Base-by-base conservation (phyloP, 2,797 vertebrate species). In the Anguilla anguilla region DNA sequence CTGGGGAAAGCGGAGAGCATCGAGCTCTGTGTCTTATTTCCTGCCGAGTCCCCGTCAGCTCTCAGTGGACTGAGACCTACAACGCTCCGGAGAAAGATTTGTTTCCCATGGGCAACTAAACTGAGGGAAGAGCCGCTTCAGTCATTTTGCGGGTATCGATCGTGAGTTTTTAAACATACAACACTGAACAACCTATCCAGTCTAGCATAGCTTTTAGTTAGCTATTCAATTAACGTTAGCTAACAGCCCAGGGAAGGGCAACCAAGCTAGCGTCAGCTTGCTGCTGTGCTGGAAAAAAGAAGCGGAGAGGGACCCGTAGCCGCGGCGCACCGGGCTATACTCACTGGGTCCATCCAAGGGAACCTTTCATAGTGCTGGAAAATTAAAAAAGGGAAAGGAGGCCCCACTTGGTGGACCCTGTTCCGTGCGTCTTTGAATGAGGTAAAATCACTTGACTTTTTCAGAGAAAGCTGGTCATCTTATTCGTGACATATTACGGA, bases 11-110 rank as follows among this genome's bases (percentile, higher is more conserved):
- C 87, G 53, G 69, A 17, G 81, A 87, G 81, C 31, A 39, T 79
- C 77, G 53, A 88, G 74, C 25, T n/a, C 61, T 43, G 46, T 88
- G 88, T 88, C 88, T 83, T 67, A 69, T 88, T 88, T 88, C 35
- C 88, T 86, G 85, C 79, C 85, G 85, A 85, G 9, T 86, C n/a
- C 79, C 69, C 81, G 85, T 86, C 85, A 82, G 64, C 57, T 88
- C 51, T 89, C 69, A 46, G 86, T 55, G 85, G 81, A 89, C 64
- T 25, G 39, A 25, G 81, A 74, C 43, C 61, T 49, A 49, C 59
- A 49, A 39, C 51, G 53, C 2, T 79, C 69, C 51, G 61, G 53
- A 25, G 85, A n/a, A 51, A 17, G n/a, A 15, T 55, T 86, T 64
- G 17, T 59, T 82, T 46, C 82, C n/a, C 35, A 31, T 28, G 46